A percentile compares a stretch with the other conserved stretches of the same genome.
These are phyloP conservation scores for Drosophila subsilvestris DNA, from an alignment of 2,888 invertebrate species.

Conservation along the genomic window DNA sequence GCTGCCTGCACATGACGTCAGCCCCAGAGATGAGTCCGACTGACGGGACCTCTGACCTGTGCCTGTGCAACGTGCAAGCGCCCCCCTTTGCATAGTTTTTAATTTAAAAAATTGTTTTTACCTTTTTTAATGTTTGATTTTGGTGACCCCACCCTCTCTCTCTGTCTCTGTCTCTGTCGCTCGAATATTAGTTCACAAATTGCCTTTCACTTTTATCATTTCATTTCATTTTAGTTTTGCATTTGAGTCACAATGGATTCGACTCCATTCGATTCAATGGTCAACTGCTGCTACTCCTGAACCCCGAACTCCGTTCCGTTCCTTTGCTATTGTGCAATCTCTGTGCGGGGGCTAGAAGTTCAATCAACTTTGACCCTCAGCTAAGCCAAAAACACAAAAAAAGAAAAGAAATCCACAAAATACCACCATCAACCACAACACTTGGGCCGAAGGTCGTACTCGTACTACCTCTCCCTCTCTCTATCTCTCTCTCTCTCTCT, in stretches of 20 bases:
- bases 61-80: background rate
- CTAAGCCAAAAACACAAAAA: background rate
- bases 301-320: background rate
- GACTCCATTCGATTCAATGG: conserved; percentile 14
- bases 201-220: conserved; percentile 46
- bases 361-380: conserved; percentile 11
- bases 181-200: conserved; percentile 35
- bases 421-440: background rate
- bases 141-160: conserved; percentile 18
- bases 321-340: conserved; percentile 13
- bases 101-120: conserved; percentile 25
- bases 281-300: background rate
- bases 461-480: background rate
- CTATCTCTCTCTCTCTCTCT: background rate
- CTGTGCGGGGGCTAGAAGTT: background rate
- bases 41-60: conserved; percentile 6
- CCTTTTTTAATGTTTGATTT: conserved; percentile 14
- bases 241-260: conserved; percentile 15
- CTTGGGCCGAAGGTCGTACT: conserved; percentile 11
- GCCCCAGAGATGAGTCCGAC: conserved; percentile 22
- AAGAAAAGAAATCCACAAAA: background rate
- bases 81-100: conserved; percentile 11
- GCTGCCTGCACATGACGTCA: background rate
- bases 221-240: conserved; percentile 3
- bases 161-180: background rate